phyloP scores from a whole-genome alignment of 2,797 vertebrate species.

The Chelon auratus region DNA sequence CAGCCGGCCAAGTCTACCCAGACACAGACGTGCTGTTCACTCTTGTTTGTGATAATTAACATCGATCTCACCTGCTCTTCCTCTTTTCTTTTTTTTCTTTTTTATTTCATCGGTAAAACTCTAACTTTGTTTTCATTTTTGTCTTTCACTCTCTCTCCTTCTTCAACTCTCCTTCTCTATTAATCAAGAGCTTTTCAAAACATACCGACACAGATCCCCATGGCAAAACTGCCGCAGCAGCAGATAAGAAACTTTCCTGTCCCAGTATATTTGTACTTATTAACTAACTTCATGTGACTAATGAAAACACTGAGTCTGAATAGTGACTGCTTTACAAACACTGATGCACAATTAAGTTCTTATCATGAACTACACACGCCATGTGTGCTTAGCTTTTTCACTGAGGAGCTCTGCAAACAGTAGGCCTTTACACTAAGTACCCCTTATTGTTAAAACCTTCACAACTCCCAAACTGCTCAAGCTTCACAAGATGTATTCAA shows the following conservation, averaged over 20 bases:
- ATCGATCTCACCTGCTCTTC: constrained; percentile 56
- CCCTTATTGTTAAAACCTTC: constrained; percentile 1
- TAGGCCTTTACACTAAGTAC: not conserved
- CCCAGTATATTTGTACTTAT: constrained; percentile 47
- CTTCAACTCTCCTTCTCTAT: not conserved
- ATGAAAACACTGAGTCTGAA: constrained; percentile 11
- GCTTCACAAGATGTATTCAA: too few relatives aligned
- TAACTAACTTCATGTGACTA: constrained; percentile 42
- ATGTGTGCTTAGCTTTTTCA: constrained; percentile 16
- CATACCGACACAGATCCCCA: constrained; percentile 31
- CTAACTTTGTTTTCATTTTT: not conserved
- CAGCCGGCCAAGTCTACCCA: constrained; percentile 77
- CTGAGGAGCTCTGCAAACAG: constrained; percentile 7
- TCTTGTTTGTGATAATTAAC: constrained; percentile 44
- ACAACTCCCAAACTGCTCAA: constrained; percentile 3
- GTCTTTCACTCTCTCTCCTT: not conserved
- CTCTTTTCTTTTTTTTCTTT: constrained; percentile 4
- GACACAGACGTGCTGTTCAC: constrained; percentile 67
- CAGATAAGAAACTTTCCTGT: constrained; percentile 37
- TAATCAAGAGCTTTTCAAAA: constrained; percentile 8
- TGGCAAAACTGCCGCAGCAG: constrained; percentile 28
- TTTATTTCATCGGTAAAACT: not conserved
- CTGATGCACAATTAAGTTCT: constrained; percentile 31
- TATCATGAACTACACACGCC: not conserved
- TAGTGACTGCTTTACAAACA: constrained; percentile 37